Conservation (phyloP, 2,113 vertebrate species). For the Pteruthius melanotis region DNA sequence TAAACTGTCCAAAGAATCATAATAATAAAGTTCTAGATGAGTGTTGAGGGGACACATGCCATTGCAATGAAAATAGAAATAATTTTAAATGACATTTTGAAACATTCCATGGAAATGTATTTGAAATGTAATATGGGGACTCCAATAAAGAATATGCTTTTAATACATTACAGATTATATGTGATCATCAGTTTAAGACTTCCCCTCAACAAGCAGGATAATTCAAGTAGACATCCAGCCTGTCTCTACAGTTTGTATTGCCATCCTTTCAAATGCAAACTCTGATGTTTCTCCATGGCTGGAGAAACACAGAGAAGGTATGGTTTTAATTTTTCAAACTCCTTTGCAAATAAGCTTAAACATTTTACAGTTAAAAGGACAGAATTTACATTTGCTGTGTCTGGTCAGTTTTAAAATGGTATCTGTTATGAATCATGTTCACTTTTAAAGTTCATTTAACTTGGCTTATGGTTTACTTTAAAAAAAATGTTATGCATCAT, state of each 20-base stretch:
- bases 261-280: slow-evolving; percentile 58
- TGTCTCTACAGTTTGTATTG: slow-evolving; percentile 43
- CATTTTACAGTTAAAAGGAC: slow-evolving; percentile 67
- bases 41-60: slow-evolving; percentile 64
- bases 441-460: slow-evolving; percentile 73
- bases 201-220: slow-evolving; percentile 62
- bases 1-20: slow-evolving; percentile 67
- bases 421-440: slow-evolving; percentile 72
- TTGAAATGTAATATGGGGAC: slow-evolving; percentile 70
- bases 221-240: slow-evolving; percentile 66
- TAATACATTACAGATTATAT: slow-evolving; percentile 72
- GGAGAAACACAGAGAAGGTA: slow-evolving; percentile 39
- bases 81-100: slow-evolving; percentile 66
- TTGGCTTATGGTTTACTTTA: slow-evolving; percentile 61
- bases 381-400: slow-evolving; percentile 71
- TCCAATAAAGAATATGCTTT: slow-evolving; percentile 68
- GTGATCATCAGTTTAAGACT: slow-evolving; percentile 69
- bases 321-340: slow-evolving; percentile 72
- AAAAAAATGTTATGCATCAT: slow-evolving; percentile 57
- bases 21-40: slow-evolving; percentile 62
- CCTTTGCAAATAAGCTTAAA: slow-evolving; percentile 70
- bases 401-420: slow-evolving; percentile 66
- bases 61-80: slow-evolving; percentile 59
- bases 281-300: slow-evolving; percentile 47
- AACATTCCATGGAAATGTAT: slow-evolving; percentile 72